Percentiles rank a stretch among this genome's conserved stretches.
Evolutionary conservation across 2,797 vertebrate species (phyloP).

Genomic region (Sternarchorhynchus goeldii): DNA sequence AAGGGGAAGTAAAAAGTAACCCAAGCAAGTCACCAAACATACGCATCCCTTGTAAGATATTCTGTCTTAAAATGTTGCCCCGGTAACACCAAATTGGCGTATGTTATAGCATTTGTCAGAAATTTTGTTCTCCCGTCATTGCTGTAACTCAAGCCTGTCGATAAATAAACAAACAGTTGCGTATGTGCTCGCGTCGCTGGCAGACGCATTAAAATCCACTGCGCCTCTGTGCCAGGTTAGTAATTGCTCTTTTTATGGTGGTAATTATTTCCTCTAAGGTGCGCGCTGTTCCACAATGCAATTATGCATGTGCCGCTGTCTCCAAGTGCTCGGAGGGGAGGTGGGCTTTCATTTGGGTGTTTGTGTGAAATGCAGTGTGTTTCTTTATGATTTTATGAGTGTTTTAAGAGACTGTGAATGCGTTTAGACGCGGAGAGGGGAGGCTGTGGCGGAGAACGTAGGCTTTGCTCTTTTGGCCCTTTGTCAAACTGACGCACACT

Average conservation of each 20-base stretch:
- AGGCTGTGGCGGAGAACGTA: neutral
- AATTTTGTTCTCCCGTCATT: constrained; percentile 65
- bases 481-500: neutral
- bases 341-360: constrained; percentile 61
- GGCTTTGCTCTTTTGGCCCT: neutral
- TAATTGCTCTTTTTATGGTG: constrained; percentile 85
- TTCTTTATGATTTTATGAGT: constrained; percentile 13
- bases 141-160: constrained; percentile 76
- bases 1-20: neutral
- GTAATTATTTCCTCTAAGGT: constrained; percentile 86
- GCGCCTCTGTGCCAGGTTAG: constrained; percentile 81
- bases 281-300: constrained; percentile 79
- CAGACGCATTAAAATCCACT: constrained; percentile 75
- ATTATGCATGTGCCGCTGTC: constrained; percentile 79
- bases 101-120: constrained; percentile 43
- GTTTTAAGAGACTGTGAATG: constrained; percentile 20
- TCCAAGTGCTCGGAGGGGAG: constrained; percentile 62
- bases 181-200: constrained; percentile 69
- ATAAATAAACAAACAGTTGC: constrained; percentile 74
- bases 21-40: too few relatives aligned
- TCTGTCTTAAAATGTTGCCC: too few relatives aligned
- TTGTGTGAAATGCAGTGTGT: constrained; percentile 56
- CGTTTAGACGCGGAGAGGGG: neutral
- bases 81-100: neutral
- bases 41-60: too few relatives aligned